Evolutionary conservation across 2,113 vertebrate species (phyloP).

Genomic region (Anas platyrhynchos): DNA sequence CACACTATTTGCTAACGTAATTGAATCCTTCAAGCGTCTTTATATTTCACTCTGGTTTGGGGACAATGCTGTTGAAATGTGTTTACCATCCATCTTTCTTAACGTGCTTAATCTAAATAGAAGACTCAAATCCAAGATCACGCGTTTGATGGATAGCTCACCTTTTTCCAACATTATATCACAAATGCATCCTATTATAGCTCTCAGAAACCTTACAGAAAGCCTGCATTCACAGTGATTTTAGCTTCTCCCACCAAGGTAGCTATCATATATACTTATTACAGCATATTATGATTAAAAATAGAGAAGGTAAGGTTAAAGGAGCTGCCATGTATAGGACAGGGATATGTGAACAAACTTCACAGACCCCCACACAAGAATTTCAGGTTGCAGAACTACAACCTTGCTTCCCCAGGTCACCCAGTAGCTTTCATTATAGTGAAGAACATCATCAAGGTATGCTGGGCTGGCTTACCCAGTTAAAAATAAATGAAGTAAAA

Average conservation of each 20-base stretch:
- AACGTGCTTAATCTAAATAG: conserved; percentile 90
- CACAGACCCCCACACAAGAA: background rate
- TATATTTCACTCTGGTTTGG: conserved; percentile 86
- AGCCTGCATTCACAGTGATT: conserved; percentile 13
- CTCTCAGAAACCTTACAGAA: conserved; percentile 60
- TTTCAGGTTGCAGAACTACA: background rate
- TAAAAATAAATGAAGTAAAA: background rate
- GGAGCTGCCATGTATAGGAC: background rate
- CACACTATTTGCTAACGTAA: conserved; percentile 79
- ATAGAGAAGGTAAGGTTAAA: conserved; percentile 10
- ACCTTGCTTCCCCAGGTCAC: background rate
- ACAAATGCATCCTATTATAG: conserved; percentile 75
- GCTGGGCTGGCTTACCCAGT: background rate
- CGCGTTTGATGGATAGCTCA: conserved; percentile 86
- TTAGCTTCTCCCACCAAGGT: background rate
- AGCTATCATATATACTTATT: background rate
- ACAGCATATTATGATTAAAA: background rate
- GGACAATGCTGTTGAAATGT: conserved; percentile 83
- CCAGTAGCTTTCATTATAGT: fast-evolving
- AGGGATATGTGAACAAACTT: background rate
- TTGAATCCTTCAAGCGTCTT: conserved; percentile 85
- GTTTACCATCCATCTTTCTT: conserved; percentile 91
- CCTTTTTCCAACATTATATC: conserved; percentile 54
- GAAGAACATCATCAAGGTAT: background rate
- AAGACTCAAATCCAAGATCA: conserved; percentile 85